These are phyloP conservation scores for Dryomyza anilis DNA, from an alignment of 2,888 invertebrate species.

Conservation along the genomic window DNA sequence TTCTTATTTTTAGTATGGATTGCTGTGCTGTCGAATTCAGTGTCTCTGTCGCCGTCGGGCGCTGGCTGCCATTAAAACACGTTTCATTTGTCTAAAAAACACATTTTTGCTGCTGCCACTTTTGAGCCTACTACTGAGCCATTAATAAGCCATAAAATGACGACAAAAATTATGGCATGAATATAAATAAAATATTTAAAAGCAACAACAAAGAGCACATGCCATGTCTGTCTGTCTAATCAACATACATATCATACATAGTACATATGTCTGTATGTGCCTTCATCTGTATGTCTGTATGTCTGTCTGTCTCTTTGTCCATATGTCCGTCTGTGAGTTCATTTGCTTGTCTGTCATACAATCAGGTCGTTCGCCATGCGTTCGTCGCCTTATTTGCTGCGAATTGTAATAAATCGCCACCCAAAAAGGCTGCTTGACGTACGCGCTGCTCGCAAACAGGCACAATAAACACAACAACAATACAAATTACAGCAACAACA, in stretches of 20 bases:
- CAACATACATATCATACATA: no score
- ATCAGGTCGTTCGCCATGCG: constrained; percentile 15
- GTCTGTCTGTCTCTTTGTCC: background rate
- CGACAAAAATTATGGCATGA: constrained; percentile 20
- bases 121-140: constrained; percentile 20
- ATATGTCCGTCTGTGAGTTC: constrained; percentile 41
- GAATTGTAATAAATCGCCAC: constrained; percentile 26
- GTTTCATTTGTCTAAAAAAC: constrained; percentile 26
- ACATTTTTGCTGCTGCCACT: background rate
- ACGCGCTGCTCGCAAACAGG: background rate
- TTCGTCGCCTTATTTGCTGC: constrained; percentile 17
- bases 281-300: background rate
- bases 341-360: constrained; percentile 35
- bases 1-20: no score
- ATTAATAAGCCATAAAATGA: constrained; percentile 52
- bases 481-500: no score
- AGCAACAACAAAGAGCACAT: constrained; percentile 50
- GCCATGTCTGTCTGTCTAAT: constrained; percentile 41
- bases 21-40: background rate
- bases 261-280: background rate
- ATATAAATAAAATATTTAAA: constrained; percentile 44
- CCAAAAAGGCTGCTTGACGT: constrained; percentile 16
- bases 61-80: constrained; percentile 6
- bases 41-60: background rate
- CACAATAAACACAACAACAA: no score